These are phyloP conservation scores for Drosophila ezoana DNA, from an alignment of 2,888 invertebrate species.

Conservation along the genomic window DNA sequence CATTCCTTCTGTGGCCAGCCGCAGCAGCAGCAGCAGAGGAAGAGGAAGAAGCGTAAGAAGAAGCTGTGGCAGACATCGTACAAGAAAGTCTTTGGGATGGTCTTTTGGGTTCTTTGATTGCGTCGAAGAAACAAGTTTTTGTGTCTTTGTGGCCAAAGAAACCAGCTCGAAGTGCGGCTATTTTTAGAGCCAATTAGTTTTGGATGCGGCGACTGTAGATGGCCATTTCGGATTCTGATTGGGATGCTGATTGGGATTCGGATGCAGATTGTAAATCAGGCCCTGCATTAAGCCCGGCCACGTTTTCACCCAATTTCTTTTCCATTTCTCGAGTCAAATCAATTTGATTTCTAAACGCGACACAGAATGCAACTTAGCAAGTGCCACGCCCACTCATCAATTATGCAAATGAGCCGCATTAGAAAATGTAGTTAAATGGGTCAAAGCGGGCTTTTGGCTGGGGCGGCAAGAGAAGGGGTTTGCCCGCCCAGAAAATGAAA, in stretches of 20 bases:
- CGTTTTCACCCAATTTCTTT: constrained; percentile 50
- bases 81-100: constrained; percentile 50
- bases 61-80: constrained; percentile 17
- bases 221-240: neutral
- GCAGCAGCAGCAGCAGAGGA: neutral
- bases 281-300: constrained; percentile 35
- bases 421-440: constrained; percentile 66
- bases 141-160: constrained; percentile 28
- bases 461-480: too few species aligned
- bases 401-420: constrained; percentile 56
- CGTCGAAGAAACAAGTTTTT: constrained; percentile 57
- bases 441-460: constrained; percentile 30
- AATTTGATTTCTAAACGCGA: neutral
- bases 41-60: neutral
- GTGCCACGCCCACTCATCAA: constrained; percentile 2
- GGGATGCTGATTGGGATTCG: neutral
- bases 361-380: neutral
- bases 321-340: too few species aligned
- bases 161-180: constrained; percentile 61
- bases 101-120: constrained; percentile 44
- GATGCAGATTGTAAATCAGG: neutral
- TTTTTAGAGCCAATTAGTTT: constrained; percentile 76
- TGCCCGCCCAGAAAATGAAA: neutral
- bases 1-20: constrained; percentile 38
- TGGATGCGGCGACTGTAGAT: constrained; percentile 32